Evolutionary conservation across 37 sponge, comb jelly and placozoan genomes (phyloP).

Genomic region (Ephydatia muelleri): DNA sequence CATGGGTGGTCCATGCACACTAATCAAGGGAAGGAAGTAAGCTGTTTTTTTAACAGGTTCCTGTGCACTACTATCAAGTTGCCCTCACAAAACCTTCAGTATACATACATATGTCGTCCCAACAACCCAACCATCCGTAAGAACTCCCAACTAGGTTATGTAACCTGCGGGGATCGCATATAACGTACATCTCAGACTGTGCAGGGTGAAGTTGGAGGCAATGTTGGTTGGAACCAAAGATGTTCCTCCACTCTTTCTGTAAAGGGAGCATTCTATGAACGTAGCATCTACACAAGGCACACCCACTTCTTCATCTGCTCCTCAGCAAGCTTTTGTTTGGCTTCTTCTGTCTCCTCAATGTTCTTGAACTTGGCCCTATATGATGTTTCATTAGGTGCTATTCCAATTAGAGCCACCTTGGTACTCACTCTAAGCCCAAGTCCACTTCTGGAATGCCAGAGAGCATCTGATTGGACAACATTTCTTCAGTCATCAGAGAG

Average conservation of each 20-base stretch:
- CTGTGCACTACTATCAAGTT: too few relatives aligned
- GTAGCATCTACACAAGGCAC: neutral
- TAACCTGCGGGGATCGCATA: too few relatives aligned
- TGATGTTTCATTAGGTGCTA: neutral
- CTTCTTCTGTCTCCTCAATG: slow-evolving; percentile 86
- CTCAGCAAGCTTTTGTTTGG: slow-evolving; percentile 53
- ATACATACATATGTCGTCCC: too few relatives aligned
- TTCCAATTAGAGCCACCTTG: neutral
- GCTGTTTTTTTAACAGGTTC: too few relatives aligned
- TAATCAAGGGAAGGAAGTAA: too few relatives aligned
- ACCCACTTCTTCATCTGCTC: slow-evolving; percentile 58
- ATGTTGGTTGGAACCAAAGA: slow-evolving; percentile 74
- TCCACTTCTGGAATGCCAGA: slow-evolving; percentile 94
- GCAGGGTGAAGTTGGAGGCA: slow-evolving; percentile 80
- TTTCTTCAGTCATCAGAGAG: slow-evolving; percentile 67
- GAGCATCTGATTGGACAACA: slow-evolving; percentile 94
- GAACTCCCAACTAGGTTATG: too few relatives aligned
- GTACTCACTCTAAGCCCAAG: slow-evolving; percentile 85
- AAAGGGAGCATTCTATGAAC: neutral
- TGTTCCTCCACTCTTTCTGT: slow-evolving; percentile 49
- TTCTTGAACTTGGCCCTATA: slow-evolving; percentile 81
- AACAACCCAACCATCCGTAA: too few relatives aligned
- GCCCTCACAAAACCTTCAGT: too few relatives aligned
- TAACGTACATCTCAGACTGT: slow-evolving; percentile 83
- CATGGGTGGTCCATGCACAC: too few relatives aligned